Conservation (phyloP, 1,140 invertebrate genomes). For the Paracyclopina nana region DNA sequence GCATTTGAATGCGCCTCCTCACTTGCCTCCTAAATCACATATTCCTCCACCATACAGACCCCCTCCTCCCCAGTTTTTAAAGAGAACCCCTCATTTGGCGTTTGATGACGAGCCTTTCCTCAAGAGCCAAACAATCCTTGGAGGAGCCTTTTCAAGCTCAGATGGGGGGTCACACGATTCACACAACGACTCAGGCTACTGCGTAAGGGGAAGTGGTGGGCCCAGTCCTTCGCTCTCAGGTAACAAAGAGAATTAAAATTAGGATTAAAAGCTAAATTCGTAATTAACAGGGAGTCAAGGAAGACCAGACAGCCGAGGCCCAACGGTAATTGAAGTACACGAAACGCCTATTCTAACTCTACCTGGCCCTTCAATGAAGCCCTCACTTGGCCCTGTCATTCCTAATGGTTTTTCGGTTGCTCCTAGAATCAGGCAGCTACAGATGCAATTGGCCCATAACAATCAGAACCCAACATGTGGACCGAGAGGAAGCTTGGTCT, state of each 20-base stretch:
- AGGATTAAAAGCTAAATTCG: not conserved
- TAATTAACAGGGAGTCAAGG: not conserved
- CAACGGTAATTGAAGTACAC: no score
- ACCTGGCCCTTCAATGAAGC: not conserved
- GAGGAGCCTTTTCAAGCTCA: no score
- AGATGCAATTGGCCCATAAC: not conserved
- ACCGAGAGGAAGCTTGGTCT: no score
- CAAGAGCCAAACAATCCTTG: no score
- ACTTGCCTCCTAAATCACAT: not conserved
- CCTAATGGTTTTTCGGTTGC: not conserved
- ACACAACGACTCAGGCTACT: not conserved
- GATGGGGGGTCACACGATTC: slow-evolving; percentile 2
- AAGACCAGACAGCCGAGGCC: slow-evolving; percentile 1
- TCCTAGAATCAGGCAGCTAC: not conserved
- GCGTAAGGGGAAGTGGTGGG: not conserved
- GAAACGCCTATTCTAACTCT: not conserved
- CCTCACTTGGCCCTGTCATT: not conserved
- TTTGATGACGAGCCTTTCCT: no score
- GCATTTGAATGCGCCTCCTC: not conserved
- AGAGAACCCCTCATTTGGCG: no score
- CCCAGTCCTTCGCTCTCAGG: not conserved
- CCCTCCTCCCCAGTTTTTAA: not conserved
- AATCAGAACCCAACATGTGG: no score
- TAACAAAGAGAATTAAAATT: not conserved
- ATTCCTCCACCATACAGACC: not conserved